phyloP scores from a whole-genome alignment of 2,113 vertebrate species.

The Paraplagusia blochii region DNA sequence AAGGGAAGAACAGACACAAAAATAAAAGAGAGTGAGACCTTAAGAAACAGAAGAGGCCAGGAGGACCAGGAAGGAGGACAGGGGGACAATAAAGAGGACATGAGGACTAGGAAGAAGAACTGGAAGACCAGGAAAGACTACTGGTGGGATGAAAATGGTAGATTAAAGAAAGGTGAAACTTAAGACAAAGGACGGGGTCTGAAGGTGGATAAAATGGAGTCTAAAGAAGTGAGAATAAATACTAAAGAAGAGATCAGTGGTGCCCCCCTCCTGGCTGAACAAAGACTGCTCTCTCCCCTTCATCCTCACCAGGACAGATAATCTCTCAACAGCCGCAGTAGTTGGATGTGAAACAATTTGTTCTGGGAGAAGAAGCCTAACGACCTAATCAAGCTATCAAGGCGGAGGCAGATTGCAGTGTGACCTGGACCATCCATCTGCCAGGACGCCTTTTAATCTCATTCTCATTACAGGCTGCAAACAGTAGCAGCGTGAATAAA shows the following conservation, averaged over 20 bases:
- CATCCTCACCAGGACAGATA: conserved; percentile 79
- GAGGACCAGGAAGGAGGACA: no score
- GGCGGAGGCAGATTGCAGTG: conserved; percentile 93
- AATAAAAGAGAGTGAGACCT: no score
- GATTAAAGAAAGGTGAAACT: no score
- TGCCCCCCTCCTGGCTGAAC: conserved; percentile 71
- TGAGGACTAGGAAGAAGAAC: no score
- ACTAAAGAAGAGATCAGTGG: conserved; percentile 64
- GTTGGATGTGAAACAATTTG: conserved; percentile 95
- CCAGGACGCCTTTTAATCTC: conserved; percentile 87
- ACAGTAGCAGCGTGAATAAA: conserved; percentile 68
- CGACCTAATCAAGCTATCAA: conserved; percentile 99
- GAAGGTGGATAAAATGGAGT: no score
- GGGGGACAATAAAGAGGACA: no score
- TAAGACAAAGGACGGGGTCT: no score
- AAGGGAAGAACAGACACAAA: no score
- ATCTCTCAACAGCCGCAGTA: conserved; percentile 88
- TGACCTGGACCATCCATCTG: conserved; percentile 98
- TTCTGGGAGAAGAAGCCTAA: conserved; percentile 85
- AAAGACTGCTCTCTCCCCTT: conserved; percentile 63
- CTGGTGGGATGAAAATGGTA: conserved; percentile 79
- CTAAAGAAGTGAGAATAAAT: no score
- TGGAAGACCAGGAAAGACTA: no score
- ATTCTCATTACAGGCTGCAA: conserved; percentile 81
- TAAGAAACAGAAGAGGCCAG: no score